Base-by-base conservation (phyloP, 2,113 vertebrate genomes). In the Silurus glanis region DNA sequence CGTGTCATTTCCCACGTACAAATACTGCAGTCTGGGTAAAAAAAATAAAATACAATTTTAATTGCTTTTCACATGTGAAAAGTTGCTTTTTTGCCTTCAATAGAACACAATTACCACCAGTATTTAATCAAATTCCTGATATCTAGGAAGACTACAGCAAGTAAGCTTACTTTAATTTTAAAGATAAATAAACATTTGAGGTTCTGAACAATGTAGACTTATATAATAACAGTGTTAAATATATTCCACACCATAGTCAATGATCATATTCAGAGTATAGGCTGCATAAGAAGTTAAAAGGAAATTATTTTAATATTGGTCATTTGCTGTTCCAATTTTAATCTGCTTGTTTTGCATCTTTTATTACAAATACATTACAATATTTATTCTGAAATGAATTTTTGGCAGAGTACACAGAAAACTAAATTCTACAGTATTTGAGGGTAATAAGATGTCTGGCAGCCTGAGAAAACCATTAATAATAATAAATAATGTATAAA, bases 1-100 rank as follows among this genome's bases (percentile, higher is more conserved):
- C 25, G 59, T 66, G 45, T 85, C 83, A 85, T 85, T 75, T 78
- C 51, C 47, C 58, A 37, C 37, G 5, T 14, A 13, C 8, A 74
- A 45, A 49, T 49, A 49, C 7, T 8, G 2, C 9, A 78, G 28
- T 56, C 82, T 21, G 5, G 8, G 28, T 25, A 28, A 47, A 78
- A 37, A 1, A 12, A 64, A 62, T 21, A 19, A 64, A 3, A 76
- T n/a, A 53, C 16, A 62, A 5, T 56, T 14, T 69, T 45, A 19
- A 66, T 47, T 5, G 17, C 8, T 72, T 72, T 72, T 72, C 8
- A 47, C 12, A 13, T 28, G 3, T 14, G 2, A 28, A 13, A 28
- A 28, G 66, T n/a, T n/a, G 23, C 67, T 37, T 17, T 37, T 72
- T 72, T 21, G 7, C 4, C 45, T 49, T 49, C 2, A 72, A 19